Evolutionary conservation across 92 coral and sea anemone genomes (phyloP).

Genomic region (Bergia puertoricense): DNA sequence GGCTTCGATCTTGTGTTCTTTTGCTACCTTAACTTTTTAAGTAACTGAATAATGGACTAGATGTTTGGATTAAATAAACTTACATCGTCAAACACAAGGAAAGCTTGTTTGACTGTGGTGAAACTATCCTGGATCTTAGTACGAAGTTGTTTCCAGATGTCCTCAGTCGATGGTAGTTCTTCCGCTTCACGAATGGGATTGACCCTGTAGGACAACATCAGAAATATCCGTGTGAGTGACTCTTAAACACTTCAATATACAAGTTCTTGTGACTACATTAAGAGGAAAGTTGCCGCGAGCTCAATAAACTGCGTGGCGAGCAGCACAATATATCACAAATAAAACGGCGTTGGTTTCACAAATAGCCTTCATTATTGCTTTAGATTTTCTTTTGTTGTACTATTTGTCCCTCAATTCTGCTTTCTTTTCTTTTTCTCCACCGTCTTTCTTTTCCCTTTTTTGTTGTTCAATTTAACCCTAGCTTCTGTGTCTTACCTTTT

Average conservation of each 20-base stretch:
- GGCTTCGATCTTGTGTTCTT: background rate
- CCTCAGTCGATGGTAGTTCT: constrained; percentile 77
- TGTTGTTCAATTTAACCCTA: no score
- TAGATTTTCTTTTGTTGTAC: background rate
- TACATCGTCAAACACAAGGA: constrained; percentile 99
- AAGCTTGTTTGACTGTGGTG: constrained; percentile 93
- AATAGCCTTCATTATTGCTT: background rate
- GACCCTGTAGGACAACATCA: constrained; percentile 46
- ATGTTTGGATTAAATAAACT: constrained; percentile 34
- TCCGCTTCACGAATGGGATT: constrained; percentile 89
- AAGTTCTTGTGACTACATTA: background rate
- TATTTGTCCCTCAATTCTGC: background rate
- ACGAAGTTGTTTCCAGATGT: constrained; percentile 87
- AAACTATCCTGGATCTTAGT: constrained; percentile 85
- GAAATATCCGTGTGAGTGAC: background rate
- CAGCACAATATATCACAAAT: background rate
- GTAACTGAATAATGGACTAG: no score
- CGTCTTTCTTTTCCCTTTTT: no score
- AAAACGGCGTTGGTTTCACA: background rate
- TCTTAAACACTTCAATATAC: background rate
- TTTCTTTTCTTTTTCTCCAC: background rate
- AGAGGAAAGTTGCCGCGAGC: no score
- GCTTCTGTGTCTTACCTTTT: no score
- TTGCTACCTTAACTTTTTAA: no score
- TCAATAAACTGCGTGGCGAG: no score